Conservation (phyloP, 1,140 invertebrate genomes). For the Aphis craccivora region DNA sequence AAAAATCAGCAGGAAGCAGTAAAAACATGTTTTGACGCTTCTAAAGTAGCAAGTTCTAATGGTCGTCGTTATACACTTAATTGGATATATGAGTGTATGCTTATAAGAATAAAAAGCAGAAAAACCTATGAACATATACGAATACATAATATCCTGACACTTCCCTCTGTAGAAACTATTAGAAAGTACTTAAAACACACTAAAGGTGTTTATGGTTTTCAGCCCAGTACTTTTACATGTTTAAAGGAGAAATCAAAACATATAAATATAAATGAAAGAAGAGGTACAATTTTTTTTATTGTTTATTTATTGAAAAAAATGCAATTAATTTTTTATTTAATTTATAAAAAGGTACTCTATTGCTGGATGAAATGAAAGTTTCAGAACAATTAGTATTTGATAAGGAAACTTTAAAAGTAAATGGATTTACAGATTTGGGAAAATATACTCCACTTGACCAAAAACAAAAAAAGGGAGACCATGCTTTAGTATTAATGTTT, state of each 20-base stretch:
- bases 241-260: neutral
- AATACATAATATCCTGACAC: too few relatives aligned
- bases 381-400: conserved; percentile 21
- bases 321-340: conserved; percentile 8
- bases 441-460: neutral
- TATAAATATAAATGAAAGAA: neutral
- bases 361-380: conserved; percentile 19
- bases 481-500: neutral
- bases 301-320: neutral
- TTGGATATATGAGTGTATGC: conserved; percentile 31
- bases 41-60: neutral
- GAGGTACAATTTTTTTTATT: conserved; percentile 13
- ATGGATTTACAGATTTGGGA: neutral
- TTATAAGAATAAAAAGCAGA: neutral
- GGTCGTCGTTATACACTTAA: neutral
- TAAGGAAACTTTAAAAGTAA: neutral
- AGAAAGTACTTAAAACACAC: conserved; percentile 2
- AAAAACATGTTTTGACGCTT: neutral
- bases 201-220: neutral
- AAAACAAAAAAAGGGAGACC: neutral
- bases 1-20: neutral
- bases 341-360: neutral
- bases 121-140: neutral
- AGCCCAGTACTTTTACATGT: neutral
- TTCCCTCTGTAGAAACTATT: conserved; percentile 9